Base-by-base conservation (phyloP, 2,797 vertebrate species). In the Phylloscopus collybita region DNA sequence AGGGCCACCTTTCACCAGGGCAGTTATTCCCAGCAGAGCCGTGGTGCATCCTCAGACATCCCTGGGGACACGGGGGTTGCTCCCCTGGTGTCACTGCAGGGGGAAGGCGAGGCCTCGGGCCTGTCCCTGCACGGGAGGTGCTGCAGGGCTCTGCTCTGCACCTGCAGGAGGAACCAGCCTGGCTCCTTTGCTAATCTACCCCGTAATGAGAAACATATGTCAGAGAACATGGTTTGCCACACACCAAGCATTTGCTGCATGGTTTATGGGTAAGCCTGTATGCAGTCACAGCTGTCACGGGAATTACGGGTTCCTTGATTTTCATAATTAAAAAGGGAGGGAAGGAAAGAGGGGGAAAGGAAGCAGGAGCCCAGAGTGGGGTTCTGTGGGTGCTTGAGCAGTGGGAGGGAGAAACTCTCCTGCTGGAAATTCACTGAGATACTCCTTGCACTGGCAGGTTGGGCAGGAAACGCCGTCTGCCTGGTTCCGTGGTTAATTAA, bases 191-290 rank as follows among this genome's bases (percentile, higher is more conserved):
- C 74, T 72, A 57, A 92, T 91, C 74, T 23, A 69, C 86, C 90
- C 96, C 86, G 8, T 96, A 96, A 96, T 80, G 93, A 96, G 95
- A 87, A 95, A 42, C 94, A 96, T 96, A 97, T 95, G 96, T 67
- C 92, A 64, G 51, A 90, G 92, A 95, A 95, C 84, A 95, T 32
- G 92, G 38, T 92, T 92, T 89, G 70, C 91, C 42, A 93, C 93
- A 91, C 93, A 94, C 71, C 94, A 83, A 66, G 89, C 70, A 86
- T 96, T 92, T 82, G 86, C 91, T 64, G 51, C 90, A 72, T 93
- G 56, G 87, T 88, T 94, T 96, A 85, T 78, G 76, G 94, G 76
- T 92, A 80, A 90, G 76, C 70, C 86, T 92, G 90, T 84, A 75
- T 92, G 96, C 50, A 95, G 89, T 79, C 94, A 95, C 94, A 95